Evolutionary conservation across 2,797 vertebrate species (phyloP), one percentile per base, ranked within the genome.

Genomic region (Platyrinchus mystaceus): DNA sequence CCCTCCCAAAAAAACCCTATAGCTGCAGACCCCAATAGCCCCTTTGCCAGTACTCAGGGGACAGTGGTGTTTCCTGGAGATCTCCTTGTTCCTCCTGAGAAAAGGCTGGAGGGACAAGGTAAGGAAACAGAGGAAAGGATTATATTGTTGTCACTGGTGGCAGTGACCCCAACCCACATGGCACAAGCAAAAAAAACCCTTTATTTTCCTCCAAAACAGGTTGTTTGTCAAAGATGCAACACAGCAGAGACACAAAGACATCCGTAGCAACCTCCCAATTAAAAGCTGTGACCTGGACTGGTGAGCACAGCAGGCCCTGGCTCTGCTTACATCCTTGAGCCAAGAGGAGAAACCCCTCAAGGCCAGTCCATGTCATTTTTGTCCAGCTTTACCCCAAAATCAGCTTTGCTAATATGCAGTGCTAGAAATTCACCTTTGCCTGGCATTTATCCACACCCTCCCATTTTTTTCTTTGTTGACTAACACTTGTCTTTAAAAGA

Each of bases 241-340:
- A 34, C 2, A 2, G 32, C 28, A 52, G 39, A 63, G 27, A 64
- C 32, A 30, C 8, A 55, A 17, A 70, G 10, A 14, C 34, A 21
- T 28, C 36, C 39, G 60, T 19, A 59, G 47, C 53, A 53, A 26
- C 37, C 55, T 76, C 39, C 13, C 49, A 77, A 9, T 49, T 32
- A 92, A 44, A 44, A 90, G 9, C 7, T 34, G 20, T 39, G 46
- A 5, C 43, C 62, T 71, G n/a, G 86, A 76, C n/a, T 58, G 50
- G n/a, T 50, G 66, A 75, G 46, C 24, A 53, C 46, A 46, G 32
- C 37, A 26, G 13, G 16, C 19, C 49, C 28, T 68, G 10, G 6
- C 32, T 88, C 86, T 1, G 0, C 43, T 10, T n/a, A 13, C 1
- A 1, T 27, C 19, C 34, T 50, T 59, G 43, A 66, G 41, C 52